Conservation (phyloP, 2,888 invertebrate species). For the Amiota minor region DNA sequence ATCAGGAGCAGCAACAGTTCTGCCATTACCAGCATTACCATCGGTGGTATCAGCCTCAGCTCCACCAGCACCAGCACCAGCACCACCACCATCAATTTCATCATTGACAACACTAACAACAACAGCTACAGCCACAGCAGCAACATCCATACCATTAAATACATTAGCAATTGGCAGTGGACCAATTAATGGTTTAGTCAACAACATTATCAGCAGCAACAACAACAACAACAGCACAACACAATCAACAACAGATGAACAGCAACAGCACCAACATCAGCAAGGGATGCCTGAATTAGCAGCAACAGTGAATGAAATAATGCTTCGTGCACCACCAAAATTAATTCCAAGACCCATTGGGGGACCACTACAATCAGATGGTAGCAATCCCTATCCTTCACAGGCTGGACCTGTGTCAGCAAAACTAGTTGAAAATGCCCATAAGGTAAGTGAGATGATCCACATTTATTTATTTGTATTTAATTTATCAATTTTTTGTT, state of each 20-base stretch:
- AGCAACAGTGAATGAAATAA: slow-evolving; percentile 65
- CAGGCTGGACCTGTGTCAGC: slow-evolving; percentile 77
- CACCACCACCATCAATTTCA: background rate
- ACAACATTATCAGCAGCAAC: background rate
- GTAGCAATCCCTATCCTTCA: slow-evolving; percentile 74
- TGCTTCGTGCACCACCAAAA: slow-evolving; percentile 72
- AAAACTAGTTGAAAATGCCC: slow-evolving; percentile 77
- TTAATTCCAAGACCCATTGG: slow-evolving; percentile 73
- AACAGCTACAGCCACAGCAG: slow-evolving; percentile 24
- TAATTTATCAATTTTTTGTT: too few species aligned
- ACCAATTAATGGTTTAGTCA: background rate
- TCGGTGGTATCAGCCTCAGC: background rate
- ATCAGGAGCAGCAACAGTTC: background rate
- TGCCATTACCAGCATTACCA: background rate
- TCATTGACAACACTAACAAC: slow-evolving; percentile 2
- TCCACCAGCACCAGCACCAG: background rate
- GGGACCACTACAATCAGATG: slow-evolving; percentile 73
- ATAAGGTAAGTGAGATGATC: slow-evolving; percentile 74
- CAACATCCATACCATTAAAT: background rate
- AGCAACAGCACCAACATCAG: background rate
- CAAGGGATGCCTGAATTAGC: slow-evolving; percentile 61
- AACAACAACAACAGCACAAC: background rate
- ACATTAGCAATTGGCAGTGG: background rate
- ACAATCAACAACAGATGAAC: background rate
- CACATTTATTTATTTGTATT: background rate